Conservation (phyloP, 1,140 invertebrate species). For the Homalodisca vitripennis region DNA sequence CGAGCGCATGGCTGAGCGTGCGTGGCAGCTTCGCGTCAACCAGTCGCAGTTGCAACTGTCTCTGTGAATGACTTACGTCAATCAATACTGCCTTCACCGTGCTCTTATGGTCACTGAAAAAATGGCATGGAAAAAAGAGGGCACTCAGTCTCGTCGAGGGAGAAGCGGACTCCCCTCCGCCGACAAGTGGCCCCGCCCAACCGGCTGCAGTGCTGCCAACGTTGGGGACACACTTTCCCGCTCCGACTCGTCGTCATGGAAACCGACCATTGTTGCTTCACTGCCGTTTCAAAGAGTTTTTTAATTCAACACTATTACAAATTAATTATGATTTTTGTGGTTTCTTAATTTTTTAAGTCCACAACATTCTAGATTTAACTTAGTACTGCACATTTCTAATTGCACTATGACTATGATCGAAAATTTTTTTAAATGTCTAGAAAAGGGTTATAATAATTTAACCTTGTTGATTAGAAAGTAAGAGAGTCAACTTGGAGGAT, state of each 20-base stretch:
- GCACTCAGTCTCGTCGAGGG: background rate
- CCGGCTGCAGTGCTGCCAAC: constrained; percentile 9
- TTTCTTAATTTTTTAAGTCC: background rate
- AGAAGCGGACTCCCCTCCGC: constrained; percentile 3
- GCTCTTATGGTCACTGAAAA: background rate
- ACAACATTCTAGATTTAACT: background rate
- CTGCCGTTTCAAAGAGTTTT: background rate
- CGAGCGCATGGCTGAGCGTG: no score
- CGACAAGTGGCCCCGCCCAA: constrained; percentile 7
- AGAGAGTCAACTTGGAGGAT: no score
- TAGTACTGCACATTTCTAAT: no score
- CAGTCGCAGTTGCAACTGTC: no score
- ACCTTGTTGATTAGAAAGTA: no score
- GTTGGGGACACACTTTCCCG: background rate
- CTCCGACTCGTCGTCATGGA: background rate
- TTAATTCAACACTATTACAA: background rate
- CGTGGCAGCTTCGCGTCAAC: no score
- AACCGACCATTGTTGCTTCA: background rate
- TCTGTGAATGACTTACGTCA: no score
- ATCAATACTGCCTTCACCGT: background rate
- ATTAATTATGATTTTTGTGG: background rate
- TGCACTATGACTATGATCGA: no score
- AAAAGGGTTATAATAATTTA: no score
- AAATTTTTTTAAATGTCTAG: no score
- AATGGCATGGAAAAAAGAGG: background rate